Evolutionary conservation across 2,888 invertebrate genomes (phyloP).

Genomic region (Andricus curvator): DNA sequence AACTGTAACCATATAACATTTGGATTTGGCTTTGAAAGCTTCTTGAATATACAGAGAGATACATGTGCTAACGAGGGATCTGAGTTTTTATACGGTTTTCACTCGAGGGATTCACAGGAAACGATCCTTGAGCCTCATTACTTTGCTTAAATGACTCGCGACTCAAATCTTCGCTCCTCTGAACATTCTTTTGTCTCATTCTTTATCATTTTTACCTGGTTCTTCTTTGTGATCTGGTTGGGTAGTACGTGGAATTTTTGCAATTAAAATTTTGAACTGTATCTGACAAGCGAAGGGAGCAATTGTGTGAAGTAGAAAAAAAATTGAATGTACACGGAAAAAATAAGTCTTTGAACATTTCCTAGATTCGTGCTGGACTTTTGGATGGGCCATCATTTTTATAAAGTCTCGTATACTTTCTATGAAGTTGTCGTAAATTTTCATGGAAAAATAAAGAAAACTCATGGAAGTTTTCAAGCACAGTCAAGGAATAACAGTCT

Average conservation of each 20-base stretch:
- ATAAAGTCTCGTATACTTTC: no score
- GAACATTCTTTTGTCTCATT: not conserved
- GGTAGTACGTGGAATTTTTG: not conserved
- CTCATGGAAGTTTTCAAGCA: no score
- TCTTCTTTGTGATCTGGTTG: not conserved
- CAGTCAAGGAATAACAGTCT: no score
- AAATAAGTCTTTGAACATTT: no score
- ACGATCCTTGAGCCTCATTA: constrained; percentile 14
- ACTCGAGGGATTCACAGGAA: not conserved
- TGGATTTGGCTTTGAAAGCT: constrained; percentile 8
- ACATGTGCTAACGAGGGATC: constrained; percentile 32
- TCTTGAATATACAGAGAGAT: constrained; percentile 1
- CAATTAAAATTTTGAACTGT: constrained; percentile 11
- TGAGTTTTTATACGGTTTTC: constrained; percentile 15
- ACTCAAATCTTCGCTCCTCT: constrained; percentile 1
- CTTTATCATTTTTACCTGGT: constrained; percentile 2
- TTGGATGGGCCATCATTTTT: no score
- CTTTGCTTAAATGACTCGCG: constrained; percentile 20
- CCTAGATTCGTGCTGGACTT: no score
- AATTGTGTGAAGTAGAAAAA: not conserved
- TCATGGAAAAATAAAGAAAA: no score
- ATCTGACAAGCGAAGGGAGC: not conserved
- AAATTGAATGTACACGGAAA: not conserved
- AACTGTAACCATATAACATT: constrained; percentile 5
- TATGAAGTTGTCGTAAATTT: no score